phyloP scores from a whole-genome alignment of 2,888 invertebrate genomes.

The Catocala sponsa region DNA sequence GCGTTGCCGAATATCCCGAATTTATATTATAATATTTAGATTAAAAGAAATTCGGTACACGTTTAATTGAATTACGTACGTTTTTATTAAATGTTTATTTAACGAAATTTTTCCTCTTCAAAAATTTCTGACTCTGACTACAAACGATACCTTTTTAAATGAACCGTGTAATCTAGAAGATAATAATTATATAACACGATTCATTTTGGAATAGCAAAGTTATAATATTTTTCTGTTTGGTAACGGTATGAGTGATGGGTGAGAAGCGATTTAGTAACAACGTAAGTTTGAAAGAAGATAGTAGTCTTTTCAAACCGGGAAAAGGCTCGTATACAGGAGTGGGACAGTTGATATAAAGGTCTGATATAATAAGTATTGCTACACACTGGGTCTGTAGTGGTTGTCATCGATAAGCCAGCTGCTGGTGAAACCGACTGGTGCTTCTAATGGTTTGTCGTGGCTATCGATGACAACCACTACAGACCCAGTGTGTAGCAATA shows the following conservation, averaged over 20 bases:
- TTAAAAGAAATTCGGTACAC: constrained; percentile 20
- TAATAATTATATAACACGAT: constrained; percentile 50
- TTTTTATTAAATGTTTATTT: constrained; percentile 30
- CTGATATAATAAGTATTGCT: too few relatives aligned
- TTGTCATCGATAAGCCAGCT: too few relatives aligned
- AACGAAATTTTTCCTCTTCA: constrained; percentile 22
- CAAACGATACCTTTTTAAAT: constrained; percentile 43
- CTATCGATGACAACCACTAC: too few relatives aligned
- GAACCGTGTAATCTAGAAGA: constrained; percentile 44
- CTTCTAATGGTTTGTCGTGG: too few relatives aligned
- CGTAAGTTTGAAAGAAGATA: neutral
- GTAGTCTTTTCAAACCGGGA: neutral
- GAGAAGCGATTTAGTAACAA: neutral
- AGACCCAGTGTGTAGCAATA: too few relatives aligned
- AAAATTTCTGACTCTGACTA: constrained; percentile 28
- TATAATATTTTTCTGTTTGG: constrained; percentile 33
- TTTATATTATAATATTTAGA: constrained; percentile 6
- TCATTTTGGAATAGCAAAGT: constrained; percentile 43
- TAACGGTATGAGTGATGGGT: constrained; percentile 6
- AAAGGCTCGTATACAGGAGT: too few relatives aligned
- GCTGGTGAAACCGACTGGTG: too few relatives aligned
- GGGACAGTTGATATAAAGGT: too few relatives aligned
- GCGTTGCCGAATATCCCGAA: neutral
- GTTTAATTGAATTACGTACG: constrained; percentile 24
- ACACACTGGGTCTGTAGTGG: too few relatives aligned